Base-by-base conservation (phyloP, 2,797 vertebrate genomes). In the Micromesistius poutassou region DNA sequence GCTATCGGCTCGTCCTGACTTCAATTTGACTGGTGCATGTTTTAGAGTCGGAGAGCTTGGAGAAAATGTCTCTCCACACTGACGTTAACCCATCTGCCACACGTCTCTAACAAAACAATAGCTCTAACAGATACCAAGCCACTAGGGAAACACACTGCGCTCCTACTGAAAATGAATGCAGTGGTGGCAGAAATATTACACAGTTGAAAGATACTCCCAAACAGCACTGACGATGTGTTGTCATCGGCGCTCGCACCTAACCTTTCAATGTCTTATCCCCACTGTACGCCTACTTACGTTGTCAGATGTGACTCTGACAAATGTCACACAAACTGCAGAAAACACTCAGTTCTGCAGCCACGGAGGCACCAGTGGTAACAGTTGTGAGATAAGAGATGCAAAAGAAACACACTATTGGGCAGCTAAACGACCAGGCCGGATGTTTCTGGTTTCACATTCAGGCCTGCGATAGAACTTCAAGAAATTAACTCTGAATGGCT, bases 291-390 rank as follows among this genome's bases (percentile, higher is more conserved):
- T 70, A 77, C 85, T 85, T 87, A 84, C 78, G 85, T 80, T 89
- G 88, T 90, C 84, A 81, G 82, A 84, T 71, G 28, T 81, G 74
- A 88, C 87, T 86, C 80, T 82, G 84, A 86, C 88, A 89, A 88
- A 88, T 87, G 88, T 85, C 86, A 87, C 73, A 71, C 81, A 86
- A 87, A 88, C 74, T 22, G 80, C 30, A 74, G 71, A 79, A 77
- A 74, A 79, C 33, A n/a, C 33, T 62, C 42, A 12, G 55, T 73
- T 77, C 73, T 83, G 35, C 28, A 78, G 80, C 77, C 62, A 10
- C 3, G 10, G 10, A 62, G 55, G 62, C 62, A 2, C 2, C 62
- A 28, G 62, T 12, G 25, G 62, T 35, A 68, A 28, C 8, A 8
- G 55, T n/a, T 25, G 12, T n/a, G 62, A 68, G 62, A 3, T 30